Evolutionary conservation across 2,888 invertebrate species (phyloP), one percentile per base, ranked within the genome.

Genomic region (Hymenopus coronatus): DNA sequence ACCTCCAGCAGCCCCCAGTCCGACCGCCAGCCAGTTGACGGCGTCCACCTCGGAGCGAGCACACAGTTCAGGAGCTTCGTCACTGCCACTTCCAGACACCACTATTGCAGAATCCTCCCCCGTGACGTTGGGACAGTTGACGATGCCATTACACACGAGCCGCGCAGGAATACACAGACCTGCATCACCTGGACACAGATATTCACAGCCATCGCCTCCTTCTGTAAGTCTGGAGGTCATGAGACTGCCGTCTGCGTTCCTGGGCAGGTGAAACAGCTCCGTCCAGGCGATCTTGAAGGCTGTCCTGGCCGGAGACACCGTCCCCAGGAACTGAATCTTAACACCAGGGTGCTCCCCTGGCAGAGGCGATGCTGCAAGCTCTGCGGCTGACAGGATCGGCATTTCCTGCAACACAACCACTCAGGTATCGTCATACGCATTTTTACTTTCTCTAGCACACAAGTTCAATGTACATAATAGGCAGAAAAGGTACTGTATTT

Each of bases 201-300:
- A 98, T 91, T 97, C 98, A 92, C 98, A 98, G 33, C 95, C 96
- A 90, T 95, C 95, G 83, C 94, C 93, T 12, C 88, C 84, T 46
- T 96, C 96, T 70, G 96, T 96, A 88, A 97, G 93, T 90, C 96
- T 95, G 70, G 97, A 97, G 0, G 97, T 97, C 94, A 97, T 97
- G 82, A 96, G 93, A 33, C 96, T 96, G 0, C 97, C 98, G 91
- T 97, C 97, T 28, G 96, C 95, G 93, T 97, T 97, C 91, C 97
- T 95, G 0, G 98, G 98, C 91, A 98, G 94, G 93, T 98, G 98
- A 92, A 96, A 97, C 83, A 98, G 94, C 91, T 98, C 98, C 3
- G 98, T 98, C 98, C 98, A 98, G 25, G 97, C 97, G 81, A 98
- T 96, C 92, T 97, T 97, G 92, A 98, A 98, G 20, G 97, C 96